These are phyloP conservation scores for Candidula unifasciata DNA, from an alignment of 2,888 invertebrate genomes.

Conservation along the genomic window DNA sequence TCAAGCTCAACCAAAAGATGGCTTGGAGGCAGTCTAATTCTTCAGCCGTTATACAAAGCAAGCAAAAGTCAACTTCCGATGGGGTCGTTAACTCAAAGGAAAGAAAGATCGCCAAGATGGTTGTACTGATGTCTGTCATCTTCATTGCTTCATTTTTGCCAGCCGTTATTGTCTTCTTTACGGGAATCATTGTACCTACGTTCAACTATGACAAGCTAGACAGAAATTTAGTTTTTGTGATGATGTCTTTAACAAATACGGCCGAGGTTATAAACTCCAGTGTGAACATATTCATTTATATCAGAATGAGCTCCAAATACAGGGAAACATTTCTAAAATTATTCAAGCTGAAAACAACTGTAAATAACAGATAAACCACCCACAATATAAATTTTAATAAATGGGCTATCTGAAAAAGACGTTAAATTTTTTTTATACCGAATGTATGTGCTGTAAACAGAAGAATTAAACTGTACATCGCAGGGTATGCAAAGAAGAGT, in stretches of 20 bases:
- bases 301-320: conserved; percentile 24
- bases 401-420: too few relatives aligned
- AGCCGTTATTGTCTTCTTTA: not conserved
- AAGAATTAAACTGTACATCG: too few relatives aligned
- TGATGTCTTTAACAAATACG: not conserved
- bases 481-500: too few relatives aligned
- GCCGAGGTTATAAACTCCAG: conserved; percentile 12
- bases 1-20: not conserved
- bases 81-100: not conserved
- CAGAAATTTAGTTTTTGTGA: conserved; percentile 12
- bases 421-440: too few relatives aligned
- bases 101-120: not conserved
- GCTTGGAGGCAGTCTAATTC: conserved; percentile 17
- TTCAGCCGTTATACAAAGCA: not conserved
- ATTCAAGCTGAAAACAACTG: not conserved
- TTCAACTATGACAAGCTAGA: not conserved
- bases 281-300: conserved; percentile 24
- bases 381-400: too few relatives aligned
- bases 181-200: not conserved
- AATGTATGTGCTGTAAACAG: too few relatives aligned
- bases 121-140: conserved; percentile 6
- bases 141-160: conserved; percentile 24
- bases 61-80: not conserved
- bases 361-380: too few relatives aligned
- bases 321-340: not conserved